Conservation (phyloP, 2,888 invertebrate species). For the Lapara coniferarum region DNA sequence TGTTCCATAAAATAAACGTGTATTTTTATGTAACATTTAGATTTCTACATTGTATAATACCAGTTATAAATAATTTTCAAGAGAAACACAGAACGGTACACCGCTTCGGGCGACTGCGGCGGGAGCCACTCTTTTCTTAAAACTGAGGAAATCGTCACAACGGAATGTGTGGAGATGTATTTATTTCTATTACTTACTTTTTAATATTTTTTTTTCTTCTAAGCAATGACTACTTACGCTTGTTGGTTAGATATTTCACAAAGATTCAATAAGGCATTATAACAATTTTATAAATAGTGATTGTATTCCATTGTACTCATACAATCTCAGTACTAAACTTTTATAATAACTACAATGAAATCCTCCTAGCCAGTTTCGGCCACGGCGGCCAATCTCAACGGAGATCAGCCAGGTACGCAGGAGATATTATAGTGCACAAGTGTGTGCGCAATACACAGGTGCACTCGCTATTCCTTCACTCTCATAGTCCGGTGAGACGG, state of each 20-base stretch:
- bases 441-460: no score
- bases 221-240: slow-evolving; percentile 20
- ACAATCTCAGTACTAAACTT: no score
- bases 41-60: slow-evolving; percentile 24
- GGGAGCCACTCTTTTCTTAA: slow-evolving; percentile 46
- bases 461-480: no score
- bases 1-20: slow-evolving; percentile 5
- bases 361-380: no score
- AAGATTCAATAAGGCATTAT: no score
- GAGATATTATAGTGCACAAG: no score
- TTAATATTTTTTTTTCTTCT: background rate
- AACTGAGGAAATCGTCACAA: slow-evolving; percentile 39
- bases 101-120: slow-evolving; percentile 41
- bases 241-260: background rate
- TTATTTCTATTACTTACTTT: slow-evolving; percentile 7
- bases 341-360: no score
- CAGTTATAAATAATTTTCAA: slow-evolving; percentile 26
- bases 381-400: no score
- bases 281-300: no score
- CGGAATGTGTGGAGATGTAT: slow-evolving; percentile 30
- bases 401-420: no score
- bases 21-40: slow-evolving; percentile 20
- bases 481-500: no score
- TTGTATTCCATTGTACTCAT: no score
- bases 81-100: slow-evolving; percentile 29